These are phyloP conservation scores for Ictidomys tridecemlineatus DNA, from an alignment of 2,113 vertebrate species.

Conservation along the genomic window DNA sequence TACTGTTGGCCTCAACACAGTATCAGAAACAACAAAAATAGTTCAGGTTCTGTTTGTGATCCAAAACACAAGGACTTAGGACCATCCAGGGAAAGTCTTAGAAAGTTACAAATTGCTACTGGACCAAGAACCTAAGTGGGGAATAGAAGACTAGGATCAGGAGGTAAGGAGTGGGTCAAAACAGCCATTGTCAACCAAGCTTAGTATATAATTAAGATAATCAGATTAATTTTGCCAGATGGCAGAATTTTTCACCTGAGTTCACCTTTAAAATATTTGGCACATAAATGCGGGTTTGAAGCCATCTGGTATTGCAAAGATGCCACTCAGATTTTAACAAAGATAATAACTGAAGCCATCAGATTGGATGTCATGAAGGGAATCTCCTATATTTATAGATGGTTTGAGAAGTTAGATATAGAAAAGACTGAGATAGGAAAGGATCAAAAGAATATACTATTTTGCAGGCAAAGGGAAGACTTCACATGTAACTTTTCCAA, in stretches of 20 bases:
- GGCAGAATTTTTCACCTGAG: neutral
- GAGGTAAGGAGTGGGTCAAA: neutral
- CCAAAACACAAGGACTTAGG: neutral
- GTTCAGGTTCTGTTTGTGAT: neutral
- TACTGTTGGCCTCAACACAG: neutral
- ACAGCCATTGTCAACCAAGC: neutral
- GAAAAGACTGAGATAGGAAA: neutral
- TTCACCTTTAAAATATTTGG: conserved; percentile 48
- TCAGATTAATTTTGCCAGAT: conserved; percentile 33
- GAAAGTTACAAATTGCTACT: neutral
- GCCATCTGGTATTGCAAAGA: neutral
- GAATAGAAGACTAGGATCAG: neutral
- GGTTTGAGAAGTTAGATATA: neutral
- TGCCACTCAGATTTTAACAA: neutral
- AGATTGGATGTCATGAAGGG: neutral
- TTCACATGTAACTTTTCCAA: neutral
- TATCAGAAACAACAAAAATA: neutral
- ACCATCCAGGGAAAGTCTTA: neutral
- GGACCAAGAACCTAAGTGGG: neutral
- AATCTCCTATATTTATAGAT: neutral
- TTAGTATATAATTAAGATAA: conserved; percentile 9
- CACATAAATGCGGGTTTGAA: neutral
- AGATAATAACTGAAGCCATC: neutral
- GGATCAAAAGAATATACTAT: neutral
- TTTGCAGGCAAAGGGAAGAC: neutral